Conservation (phyloP, 1,140 invertebrate species). For the Hermatobates lingyangjiaoensis region DNA sequence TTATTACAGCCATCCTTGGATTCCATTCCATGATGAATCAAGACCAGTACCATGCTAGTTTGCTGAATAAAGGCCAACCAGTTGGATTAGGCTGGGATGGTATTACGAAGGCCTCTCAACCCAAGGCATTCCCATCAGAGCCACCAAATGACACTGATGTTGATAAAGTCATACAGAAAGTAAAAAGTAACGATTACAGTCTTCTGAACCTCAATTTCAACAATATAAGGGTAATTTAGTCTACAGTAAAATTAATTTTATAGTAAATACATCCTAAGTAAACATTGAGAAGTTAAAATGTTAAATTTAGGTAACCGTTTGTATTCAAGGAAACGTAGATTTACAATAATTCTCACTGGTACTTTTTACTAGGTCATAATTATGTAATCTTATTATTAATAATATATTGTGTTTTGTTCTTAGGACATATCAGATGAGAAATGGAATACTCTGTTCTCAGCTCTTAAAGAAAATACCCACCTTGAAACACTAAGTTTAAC, state of each 20-base stretch:
- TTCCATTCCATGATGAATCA: conserved; percentile 99
- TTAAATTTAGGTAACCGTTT: neutral
- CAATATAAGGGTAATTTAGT: conserved; percentile 90
- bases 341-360: neutral
- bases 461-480: conserved; percentile 73
- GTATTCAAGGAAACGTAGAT: neutral
- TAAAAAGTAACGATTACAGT: conserved; percentile 71
- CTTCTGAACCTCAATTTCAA: conserved; percentile 86
- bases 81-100: conserved; percentile 77
- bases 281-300: no score
- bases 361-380: neutral
- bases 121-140: conserved; percentile 74
- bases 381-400: neutral
- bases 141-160: conserved; percentile 88
- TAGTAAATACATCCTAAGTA: no score
- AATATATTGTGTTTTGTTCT: conserved; percentile 22
- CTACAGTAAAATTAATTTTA: conserved; percentile 5
- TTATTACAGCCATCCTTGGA: conserved; percentile 82
- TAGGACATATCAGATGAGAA: conserved; percentile 95
- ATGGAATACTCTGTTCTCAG: conserved; percentile 74
- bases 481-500: conserved; percentile 80
- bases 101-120: conserved; percentile 82
- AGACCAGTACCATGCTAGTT: conserved; percentile 94
- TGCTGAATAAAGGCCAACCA: conserved; percentile 76
- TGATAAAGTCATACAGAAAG: conserved; percentile 71